Percentiles rank a stretch among this genome's conserved stretches.
Conservation (phyloP, 2,797 vertebrate species). For the Eulemur rubriventer region DNA sequence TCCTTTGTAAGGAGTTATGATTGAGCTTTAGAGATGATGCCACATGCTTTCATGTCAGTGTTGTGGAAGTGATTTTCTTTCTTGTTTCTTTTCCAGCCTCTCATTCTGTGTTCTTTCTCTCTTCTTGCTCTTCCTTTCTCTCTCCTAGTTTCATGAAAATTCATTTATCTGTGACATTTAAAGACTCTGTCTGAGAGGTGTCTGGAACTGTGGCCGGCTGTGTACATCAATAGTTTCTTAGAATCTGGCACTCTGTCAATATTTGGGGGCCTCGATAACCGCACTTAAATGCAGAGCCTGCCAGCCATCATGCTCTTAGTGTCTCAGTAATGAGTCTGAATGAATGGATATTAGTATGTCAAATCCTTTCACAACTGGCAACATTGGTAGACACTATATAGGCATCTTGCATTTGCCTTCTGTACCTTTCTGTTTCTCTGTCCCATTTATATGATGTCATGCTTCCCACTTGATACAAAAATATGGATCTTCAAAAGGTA, state of each 20-base stretch:
- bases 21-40: constrained; percentile 69
- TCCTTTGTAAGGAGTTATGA: constrained; percentile 15
- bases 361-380: constrained; percentile 84
- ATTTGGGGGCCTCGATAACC: constrained; percentile 86
- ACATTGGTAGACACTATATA: constrained; percentile 83
- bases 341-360: constrained; percentile 85
- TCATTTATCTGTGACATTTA: constrained; percentile 92
- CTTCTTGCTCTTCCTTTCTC: constrained; percentile 75
- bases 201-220: constrained; percentile 87
- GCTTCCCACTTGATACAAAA: constrained; percentile 82
- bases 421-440: constrained; percentile 79
- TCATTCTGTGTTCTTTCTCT: constrained; percentile 74
- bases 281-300: constrained; percentile 85
- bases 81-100: constrained; percentile 77
- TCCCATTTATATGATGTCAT: constrained; percentile 85
- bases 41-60: constrained; percentile 73
- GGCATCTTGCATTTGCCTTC: constrained; percentile 78
- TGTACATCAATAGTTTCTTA: constrained; percentile 88
- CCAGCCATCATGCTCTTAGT: constrained; percentile 83
- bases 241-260: constrained; percentile 89
- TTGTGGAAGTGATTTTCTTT: constrained; percentile 64
- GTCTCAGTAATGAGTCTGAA: constrained; percentile 80
- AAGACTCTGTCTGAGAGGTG: constrained; percentile 89
- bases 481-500: constrained; percentile 77
- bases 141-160: constrained; percentile 88